Percentiles rank a stretch among this genome's conserved stretches.
phyloP scores from a whole-genome alignment of 2,888 invertebrate species.

The Calephelis perditalis region DNA sequence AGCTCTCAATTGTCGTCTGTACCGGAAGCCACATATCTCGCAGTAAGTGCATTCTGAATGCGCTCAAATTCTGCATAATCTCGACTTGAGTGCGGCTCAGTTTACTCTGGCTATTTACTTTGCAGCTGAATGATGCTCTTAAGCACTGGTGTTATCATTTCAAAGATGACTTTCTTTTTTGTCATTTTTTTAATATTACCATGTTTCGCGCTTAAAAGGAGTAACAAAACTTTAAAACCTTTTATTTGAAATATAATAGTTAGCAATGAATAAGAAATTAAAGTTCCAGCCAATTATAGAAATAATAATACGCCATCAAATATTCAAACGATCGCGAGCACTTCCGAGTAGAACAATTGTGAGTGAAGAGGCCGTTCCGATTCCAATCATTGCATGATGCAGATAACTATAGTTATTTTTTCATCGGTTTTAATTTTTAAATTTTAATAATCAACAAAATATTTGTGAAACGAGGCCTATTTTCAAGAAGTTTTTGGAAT shows the following conservation, averaged over 20 bases:
- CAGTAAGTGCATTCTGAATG: constrained; percentile 15
- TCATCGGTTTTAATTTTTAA: too few species aligned
- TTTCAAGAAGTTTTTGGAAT: too few species aligned
- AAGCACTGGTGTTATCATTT: neutral
- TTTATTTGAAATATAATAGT: too few species aligned
- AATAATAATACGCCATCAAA: constrained; percentile 7
- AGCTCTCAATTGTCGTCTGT: constrained; percentile 15
- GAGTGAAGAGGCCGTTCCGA: neutral
- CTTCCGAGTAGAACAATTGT: neutral
- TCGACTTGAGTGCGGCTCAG: constrained; percentile 12
- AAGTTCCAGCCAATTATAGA: neutral
- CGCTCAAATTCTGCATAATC: constrained; percentile 18
- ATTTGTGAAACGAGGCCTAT: too few species aligned
- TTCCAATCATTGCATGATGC: too few species aligned
- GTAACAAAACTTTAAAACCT: too few species aligned
- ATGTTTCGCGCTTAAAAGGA: neutral
- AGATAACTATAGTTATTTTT: too few species aligned
- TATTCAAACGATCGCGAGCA: constrained; percentile 5
- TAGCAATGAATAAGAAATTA: too few species aligned
- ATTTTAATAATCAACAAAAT: too few species aligned
- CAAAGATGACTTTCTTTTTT: neutral
- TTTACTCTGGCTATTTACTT: constrained; percentile 11
- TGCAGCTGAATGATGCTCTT: constrained; percentile 3
- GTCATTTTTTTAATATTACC: neutral
- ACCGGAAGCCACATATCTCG: constrained; percentile 15